Percentiles rank a stretch among this genome's conserved stretches.
phyloP scores from a whole-genome alignment of 2,888 invertebrate genomes.

The Drosophila anomalata region DNA sequence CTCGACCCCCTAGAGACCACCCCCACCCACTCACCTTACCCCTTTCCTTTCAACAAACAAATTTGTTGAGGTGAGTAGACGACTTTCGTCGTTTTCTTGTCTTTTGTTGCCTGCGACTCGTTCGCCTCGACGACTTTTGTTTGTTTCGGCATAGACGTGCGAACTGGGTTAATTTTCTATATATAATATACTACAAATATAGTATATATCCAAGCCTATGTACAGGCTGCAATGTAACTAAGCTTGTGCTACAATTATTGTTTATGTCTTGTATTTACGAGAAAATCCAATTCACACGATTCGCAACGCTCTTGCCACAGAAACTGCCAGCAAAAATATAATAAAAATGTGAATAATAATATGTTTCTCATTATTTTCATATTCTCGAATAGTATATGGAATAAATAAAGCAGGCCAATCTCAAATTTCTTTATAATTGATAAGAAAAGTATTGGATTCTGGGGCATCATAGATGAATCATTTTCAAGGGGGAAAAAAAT shows the following conservation, averaged over 20 bases:
- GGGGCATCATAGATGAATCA: neutral
- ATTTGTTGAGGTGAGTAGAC: conserved; percentile 35
- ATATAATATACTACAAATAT: conserved; percentile 45
- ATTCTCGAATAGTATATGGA: conserved; percentile 20
- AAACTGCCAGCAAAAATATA: conserved; percentile 5
- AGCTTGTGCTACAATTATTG: conserved; percentile 54
- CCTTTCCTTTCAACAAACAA: neutral
- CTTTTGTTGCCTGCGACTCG: conserved; percentile 33
- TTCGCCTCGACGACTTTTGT: conserved; percentile 49
- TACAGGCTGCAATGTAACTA: conserved; percentile 35
- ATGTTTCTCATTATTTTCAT: conserved; percentile 35
- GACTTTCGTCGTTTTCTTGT: conserved; percentile 50
- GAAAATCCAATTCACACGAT: conserved; percentile 63
- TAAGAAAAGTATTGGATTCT: conserved; percentile 12
- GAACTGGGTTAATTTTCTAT: conserved; percentile 78
- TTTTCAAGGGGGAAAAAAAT: neutral
- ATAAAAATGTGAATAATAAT: conserved; percentile 23
- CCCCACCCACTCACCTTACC: conserved; percentile 8
- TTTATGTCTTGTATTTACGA: conserved; percentile 32
- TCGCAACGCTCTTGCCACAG: conserved; percentile 55
- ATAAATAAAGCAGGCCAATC: conserved; percentile 17
- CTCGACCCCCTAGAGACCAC: neutral
- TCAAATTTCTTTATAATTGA: conserved; percentile 19
- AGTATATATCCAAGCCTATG: conserved; percentile 15
- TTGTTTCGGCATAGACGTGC: conserved; percentile 74